Evolutionary conservation across 2,888 invertebrate genomes (phyloP), one percentile per base, ranked within the genome.

Genomic region (Hyppa rectilinea): DNA sequence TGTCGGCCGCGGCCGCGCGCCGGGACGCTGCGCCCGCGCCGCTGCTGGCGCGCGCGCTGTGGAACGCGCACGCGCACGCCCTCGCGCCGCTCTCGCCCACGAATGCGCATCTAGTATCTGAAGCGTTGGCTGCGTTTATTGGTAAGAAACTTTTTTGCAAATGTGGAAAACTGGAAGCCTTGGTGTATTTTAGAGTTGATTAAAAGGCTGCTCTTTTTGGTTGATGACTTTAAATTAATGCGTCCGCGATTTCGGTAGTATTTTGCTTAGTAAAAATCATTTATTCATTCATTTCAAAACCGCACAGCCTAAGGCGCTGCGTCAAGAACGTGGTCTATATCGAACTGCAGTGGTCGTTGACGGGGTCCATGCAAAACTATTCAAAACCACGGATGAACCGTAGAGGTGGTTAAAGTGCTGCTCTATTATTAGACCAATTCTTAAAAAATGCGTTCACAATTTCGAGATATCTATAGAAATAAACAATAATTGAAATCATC

Each of bases 121-220:
- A 87, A 0, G 94, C 95, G 0, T 87, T 98, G 71, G 96, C 97
- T 10, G 96, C 96, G 68, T 96, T 98, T 73, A 97, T 98, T 23
- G 98, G 98, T 93, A 96, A 97, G 93, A 61, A 29, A 2, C 29
- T 66, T 49, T 38, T 6, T 34, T 29, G 23, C 5, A 59, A 20
- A 43, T 10, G 1, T 56, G 17, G 14, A 36, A 31, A 52, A 45
- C 45, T n/a, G n/a, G 4, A 45, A 45, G 10, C 10, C 45, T 4
- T n/a, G n/a, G n/a, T 45, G 45, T 10, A n/a, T 10, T 10, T 6
- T 20, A 43, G 36, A 36, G 36, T 36, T 36, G 10, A 7, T 9
- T 45, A 45, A 45, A 45, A n/a, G n/a, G 43, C n/a, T 9, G n/a
- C n/a, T 9, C n/a, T 43, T 20, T n/a, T 43, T n/a, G 9, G 7